Evolutionary conservation across 2,113 vertebrate genomes (phyloP), one percentile per base, ranked within the genome.

Genomic region (Podarcis cretensis): DNA sequence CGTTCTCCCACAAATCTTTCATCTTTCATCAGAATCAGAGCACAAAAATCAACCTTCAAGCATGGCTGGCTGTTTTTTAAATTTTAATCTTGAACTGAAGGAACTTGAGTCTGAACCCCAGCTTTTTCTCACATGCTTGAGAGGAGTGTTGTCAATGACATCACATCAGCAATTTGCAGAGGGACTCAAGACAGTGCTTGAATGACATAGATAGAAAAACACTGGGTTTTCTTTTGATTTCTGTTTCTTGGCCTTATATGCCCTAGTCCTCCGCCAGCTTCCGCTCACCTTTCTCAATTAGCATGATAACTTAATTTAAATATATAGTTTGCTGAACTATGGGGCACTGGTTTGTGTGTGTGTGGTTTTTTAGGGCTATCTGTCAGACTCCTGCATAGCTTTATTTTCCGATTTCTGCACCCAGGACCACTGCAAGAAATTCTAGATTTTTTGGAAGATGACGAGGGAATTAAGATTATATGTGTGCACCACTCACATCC

Each of bases 11-110:
- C 20, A 82, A 40, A 68, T 74, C 30, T 35, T 84, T 84, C 18
- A 27, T 83, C 79, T 90, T 59, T 12, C 48, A 1, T 0, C 35
- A 43, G 16, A 35, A 14, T n/a, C 20, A 79, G 76, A 88, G 13
- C 37, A 85, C 87, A 73, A 48, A 91, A 80, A 77, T 90, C 27
- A 71, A 77, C 74, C 77, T 92, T 89, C 69, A 77, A 87, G 87
- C n/a, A 77, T 18, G 12, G 43, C 4, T 87, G 57, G 82, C 32
- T 37, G 57, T 65, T 65, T 59, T 4, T 76, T 21, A 48, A 87
- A 32, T 93, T 90, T 90, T 83, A 35, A 54, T 89, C 77, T 71
- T 87, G 23, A 2, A 37, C 30, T 77, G 74, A 89, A 85, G 30
- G 63, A 83, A 76, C 32, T 68, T 73, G 5, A 30, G 14, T 71